These are phyloP conservation scores for Vanacampus margaritifer DNA, from an alignment of 2,113 vertebrate genomes.

Conservation along the genomic window DNA sequence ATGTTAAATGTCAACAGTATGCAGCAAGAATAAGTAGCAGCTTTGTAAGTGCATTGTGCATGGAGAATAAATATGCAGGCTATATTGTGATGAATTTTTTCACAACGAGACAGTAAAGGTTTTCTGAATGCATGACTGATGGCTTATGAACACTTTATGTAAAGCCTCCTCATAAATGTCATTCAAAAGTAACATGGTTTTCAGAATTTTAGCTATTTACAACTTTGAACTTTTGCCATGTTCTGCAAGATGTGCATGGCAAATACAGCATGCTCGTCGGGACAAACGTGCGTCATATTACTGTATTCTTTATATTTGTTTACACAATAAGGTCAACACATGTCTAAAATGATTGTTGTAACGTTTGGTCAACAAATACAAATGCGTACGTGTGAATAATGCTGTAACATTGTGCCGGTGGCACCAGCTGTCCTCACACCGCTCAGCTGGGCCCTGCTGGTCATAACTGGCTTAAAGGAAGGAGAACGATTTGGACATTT, in stretches of 20 bases:
- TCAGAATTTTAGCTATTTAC: slow-evolving; percentile 39
- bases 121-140: slow-evolving; percentile 6
- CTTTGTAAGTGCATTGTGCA: too few species aligned
- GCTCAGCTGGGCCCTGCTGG: slow-evolving; percentile 26
- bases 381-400: not conserved
- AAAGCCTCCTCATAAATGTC: slow-evolving; percentile 30
- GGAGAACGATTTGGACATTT: slow-evolving; percentile 29
- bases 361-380: not conserved
- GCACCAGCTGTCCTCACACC: slow-evolving; percentile 50
- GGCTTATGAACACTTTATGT: slow-evolving; percentile 26
- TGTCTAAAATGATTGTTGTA: not conserved
- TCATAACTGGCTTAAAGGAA: slow-evolving; percentile 41
- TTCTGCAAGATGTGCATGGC: not conserved
- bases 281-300: too few species aligned
- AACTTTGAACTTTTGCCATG: slow-evolving; percentile 2
- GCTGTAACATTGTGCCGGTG: slow-evolving; percentile 1
- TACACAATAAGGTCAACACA: too few species aligned
- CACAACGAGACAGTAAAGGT: slow-evolving; percentile 23
- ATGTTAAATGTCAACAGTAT: too few species aligned
- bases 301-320: too few species aligned
- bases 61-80: too few species aligned
- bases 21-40: too few species aligned
- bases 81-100: too few species aligned
- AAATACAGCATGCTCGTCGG: not conserved
- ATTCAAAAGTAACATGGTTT: slow-evolving; percentile 35